Percentiles rank a stretch among this genome's conserved stretches.
These are phyloP conservation scores for Gymnogyps californianus DNA, from an alignment of 2,113 vertebrate species.

Conservation along the genomic window DNA sequence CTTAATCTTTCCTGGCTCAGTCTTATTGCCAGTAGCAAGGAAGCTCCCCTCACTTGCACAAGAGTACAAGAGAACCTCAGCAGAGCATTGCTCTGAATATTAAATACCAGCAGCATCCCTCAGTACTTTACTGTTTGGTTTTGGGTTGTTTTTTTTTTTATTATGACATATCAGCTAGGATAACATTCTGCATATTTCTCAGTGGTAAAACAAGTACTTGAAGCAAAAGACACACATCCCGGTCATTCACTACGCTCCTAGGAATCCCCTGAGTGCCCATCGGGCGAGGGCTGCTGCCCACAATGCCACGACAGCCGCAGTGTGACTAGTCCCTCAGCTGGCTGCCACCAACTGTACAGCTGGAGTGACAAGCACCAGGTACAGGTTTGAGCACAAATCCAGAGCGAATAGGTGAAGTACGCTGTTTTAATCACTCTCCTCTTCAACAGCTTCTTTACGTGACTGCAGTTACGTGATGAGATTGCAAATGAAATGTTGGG, in stretches of 20 bases:
- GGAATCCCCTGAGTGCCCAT: neutral
- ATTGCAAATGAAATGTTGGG: neutral
- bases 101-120: neutral
- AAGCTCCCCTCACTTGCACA: neutral
- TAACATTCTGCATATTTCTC: neutral
- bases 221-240: neutral
- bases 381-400: neutral
- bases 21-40: neutral
- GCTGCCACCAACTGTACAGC: neutral
- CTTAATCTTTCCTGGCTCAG: neutral
- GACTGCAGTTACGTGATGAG: neutral
- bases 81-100: neutral
- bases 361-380: neutral
- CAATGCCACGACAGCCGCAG: accelerated
- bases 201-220: neutral
- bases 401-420: neutral
- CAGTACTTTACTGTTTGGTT: neutral
- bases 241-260: neutral
- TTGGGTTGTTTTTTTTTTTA: neutral
- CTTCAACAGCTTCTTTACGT: neutral
- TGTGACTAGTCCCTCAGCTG: neutral
- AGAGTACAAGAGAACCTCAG: neutral
- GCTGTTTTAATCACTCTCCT: neutral
- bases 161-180: neutral
- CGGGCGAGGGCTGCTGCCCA: neutral